Conservation (phyloP, 2,888 invertebrate genomes). For the Coleophora flavipennella region DNA sequence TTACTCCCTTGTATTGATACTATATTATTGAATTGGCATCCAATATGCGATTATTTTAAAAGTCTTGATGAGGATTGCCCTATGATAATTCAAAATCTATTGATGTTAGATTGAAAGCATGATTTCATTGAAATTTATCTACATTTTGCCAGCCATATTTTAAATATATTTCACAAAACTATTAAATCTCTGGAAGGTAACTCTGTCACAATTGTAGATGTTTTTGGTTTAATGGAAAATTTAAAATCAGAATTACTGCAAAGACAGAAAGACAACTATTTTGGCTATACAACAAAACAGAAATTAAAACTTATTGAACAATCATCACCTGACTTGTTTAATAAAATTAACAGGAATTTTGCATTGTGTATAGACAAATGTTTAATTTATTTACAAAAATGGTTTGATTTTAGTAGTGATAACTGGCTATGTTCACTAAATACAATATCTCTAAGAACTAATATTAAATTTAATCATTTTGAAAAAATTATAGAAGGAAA, state of each 20-base stretch:
- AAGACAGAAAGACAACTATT: constrained; percentile 10
- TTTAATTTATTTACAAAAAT: constrained; percentile 9
- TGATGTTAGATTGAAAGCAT: constrained; percentile 4
- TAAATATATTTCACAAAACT: constrained; percentile 15
- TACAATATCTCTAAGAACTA: constrained; percentile 11
- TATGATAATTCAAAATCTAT: constrained; percentile 6
- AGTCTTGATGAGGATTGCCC: constrained; percentile 7
- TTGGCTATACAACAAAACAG: constrained; percentile 12
- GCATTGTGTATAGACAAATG: constrained; percentile 11
- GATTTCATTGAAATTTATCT: constrained; percentile 3
- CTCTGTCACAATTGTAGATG: constrained; percentile 13
- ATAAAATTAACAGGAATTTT: constrained; percentile 9
- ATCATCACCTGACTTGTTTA: constrained; percentile 9
- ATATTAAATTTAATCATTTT: constrained; percentile 14
- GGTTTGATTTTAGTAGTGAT: constrained; percentile 12
- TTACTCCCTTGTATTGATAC: constrained; percentile 11
- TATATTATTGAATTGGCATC: constrained; percentile 11
- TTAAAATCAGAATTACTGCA: constrained; percentile 5
- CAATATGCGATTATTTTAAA: constrained; percentile 9
- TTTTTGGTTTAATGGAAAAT: constrained; percentile 7
- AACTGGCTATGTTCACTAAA: constrained; percentile 12
- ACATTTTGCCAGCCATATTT: constrained; percentile 13
- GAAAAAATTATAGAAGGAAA: constrained; percentile 9
- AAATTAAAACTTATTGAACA: constrained; percentile 9
- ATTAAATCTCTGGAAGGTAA: constrained; percentile 15